Percentiles rank a stretch among this genome's conserved stretches.
These are phyloP conservation scores for Zaprionus ornatus DNA, from an alignment of 1,140 invertebrate species.

Conservation along the genomic window DNA sequence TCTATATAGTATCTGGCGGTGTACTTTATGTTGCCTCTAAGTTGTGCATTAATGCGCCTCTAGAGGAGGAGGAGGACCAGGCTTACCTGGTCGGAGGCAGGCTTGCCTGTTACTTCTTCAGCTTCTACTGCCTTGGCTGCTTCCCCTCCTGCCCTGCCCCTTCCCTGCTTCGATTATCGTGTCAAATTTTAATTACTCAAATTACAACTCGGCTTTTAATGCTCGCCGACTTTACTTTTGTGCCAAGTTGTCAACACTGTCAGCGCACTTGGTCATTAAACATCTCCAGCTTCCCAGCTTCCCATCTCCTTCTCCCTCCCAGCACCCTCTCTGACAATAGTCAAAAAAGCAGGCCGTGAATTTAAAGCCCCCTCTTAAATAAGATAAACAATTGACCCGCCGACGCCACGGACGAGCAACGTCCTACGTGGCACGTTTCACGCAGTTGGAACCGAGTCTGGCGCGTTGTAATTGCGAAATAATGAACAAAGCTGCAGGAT, in stretches of 20 bases:
- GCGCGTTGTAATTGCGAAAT: slow-evolving; percentile 27
- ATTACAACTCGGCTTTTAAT: slow-evolving; percentile 75
- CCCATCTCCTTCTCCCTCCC: background rate
- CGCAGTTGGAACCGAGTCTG: background rate
- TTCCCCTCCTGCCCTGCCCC: background rate
- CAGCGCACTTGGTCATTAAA: slow-evolving; percentile 72
- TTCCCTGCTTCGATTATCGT: slow-evolving; percentile 69
- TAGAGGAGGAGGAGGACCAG: slow-evolving; percentile 34
- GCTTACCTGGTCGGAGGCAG: slow-evolving; percentile 19
- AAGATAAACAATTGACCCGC: slow-evolving; percentile 73
- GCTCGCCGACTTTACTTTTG: slow-evolving; percentile 62
- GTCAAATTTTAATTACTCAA: slow-evolving; percentile 81
- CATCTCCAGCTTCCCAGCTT: slow-evolving; percentile 17
- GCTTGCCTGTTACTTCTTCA: background rate
- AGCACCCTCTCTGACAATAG: background rate
- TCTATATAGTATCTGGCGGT: slow-evolving; percentile 51
- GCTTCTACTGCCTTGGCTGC: too few species aligned
- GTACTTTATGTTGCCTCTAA: slow-evolving; percentile 45
- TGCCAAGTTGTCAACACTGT: slow-evolving; percentile 70
- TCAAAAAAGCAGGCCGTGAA: slow-evolving; percentile 31
- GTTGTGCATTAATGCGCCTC: slow-evolving; percentile 43
- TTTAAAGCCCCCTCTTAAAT: slow-evolving; percentile 66
- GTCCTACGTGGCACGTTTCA: background rate
- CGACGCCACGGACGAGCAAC: background rate
- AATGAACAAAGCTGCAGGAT: slow-evolving; percentile 26